Percentiles rank a stretch among this genome's conserved stretches.
phyloP scores from a whole-genome alignment of 1,140 invertebrate species.

The Lepidurus apus region DNA sequence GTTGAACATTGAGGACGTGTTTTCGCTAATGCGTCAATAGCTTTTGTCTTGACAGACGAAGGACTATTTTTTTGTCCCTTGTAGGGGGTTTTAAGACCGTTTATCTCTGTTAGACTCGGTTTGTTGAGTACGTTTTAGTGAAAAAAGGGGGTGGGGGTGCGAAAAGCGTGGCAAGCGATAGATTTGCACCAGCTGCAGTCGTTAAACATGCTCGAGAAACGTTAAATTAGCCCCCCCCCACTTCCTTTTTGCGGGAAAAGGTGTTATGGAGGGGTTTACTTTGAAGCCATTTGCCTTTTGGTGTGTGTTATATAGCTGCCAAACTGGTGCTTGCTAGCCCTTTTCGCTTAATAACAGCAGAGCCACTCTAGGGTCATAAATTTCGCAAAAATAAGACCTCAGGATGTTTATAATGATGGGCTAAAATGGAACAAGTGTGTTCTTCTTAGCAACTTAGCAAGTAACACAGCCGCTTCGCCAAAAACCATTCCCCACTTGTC shows the following conservation, averaged over 20 bases:
- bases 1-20: background rate
- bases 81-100: background rate
- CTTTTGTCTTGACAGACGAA: background rate
- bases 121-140: background rate
- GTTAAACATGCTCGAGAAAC: background rate
- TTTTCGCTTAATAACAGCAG: background rate
- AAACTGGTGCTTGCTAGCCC: background rate
- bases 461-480: background rate
- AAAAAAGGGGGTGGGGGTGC: background rate
- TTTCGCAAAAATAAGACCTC: slow-evolving; percentile 22
- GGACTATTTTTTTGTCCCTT: background rate
- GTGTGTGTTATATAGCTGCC: slow-evolving; percentile 21
- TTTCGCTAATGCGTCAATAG: background rate
- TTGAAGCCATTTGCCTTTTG: background rate
- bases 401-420: slow-evolving; percentile 6
- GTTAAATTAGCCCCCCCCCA: background rate
- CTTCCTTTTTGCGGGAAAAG: background rate
- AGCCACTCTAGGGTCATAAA: background rate
- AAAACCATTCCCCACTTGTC: background rate
- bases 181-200: slow-evolving; percentile 17
- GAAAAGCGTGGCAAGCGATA: slow-evolving; percentile 21
- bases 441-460: background rate
- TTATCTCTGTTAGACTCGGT: background rate
- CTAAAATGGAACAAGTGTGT: slow-evolving; percentile 19
- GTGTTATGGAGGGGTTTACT: background rate